Evolutionary conservation across 1,140 invertebrate species (phyloP), one percentile per base, ranked within the genome.

Genomic region (Drosophila albomicans): DNA sequence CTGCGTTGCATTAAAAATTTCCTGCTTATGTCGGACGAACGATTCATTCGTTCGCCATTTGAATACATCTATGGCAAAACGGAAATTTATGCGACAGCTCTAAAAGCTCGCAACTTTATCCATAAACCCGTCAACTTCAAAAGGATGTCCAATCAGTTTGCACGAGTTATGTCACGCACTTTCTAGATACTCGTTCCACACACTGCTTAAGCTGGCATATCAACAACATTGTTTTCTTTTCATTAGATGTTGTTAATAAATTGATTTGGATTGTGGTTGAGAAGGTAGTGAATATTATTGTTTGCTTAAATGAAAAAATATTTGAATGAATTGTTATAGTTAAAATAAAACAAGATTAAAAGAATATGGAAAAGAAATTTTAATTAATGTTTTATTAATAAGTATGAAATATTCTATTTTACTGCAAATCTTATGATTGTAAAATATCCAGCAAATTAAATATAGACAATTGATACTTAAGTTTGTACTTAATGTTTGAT

Each of bases 81-180:
- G 11, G 43, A 68, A 61, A 54, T 66, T 58, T 72, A 66, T 72
- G 54, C 52, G 62, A 38, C 48, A 38, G 35, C 45, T 63, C 51
- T 64, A 70, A 64, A 70, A 63, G 51, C 52, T 2, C 16, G 20
- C 45, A 85, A 84, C 81, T 84, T 85, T 85, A 77, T 80, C 78
- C 79, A 85, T 85, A 84, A 84, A 64, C 58, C 43, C 66, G 72
- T 58, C 8, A 62, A 70, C 10, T 70, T 51, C 35, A 75, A 25
- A 58, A 75, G 66, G 32, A 67, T 41, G 35, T 13, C 13, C 72
- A 69, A 69, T 75, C 72, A 69, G 35, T 70, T 57, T 32, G 13
- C 13, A 30, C 48, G 43, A 75, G 48, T 69, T 69, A 68, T 45
- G 28, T 41, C 54, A 56, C 52, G 10, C 51, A 57, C 51, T 38